These are phyloP conservation scores for Oplegnathus fasciatus DNA, from an alignment of 2,113 vertebrate species.

Conservation along the genomic window DNA sequence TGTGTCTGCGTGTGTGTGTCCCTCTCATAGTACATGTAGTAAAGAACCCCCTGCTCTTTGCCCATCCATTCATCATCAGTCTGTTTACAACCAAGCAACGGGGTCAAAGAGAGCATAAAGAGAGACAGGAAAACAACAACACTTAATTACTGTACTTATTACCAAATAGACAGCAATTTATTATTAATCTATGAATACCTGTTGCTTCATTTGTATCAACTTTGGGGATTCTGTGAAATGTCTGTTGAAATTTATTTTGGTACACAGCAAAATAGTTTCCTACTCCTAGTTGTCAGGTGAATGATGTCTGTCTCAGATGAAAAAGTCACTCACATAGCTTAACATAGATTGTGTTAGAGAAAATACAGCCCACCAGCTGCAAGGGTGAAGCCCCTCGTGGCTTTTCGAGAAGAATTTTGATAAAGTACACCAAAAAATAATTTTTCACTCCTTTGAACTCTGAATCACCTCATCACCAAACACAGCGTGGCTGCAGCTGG, in stretches of 20 bases:
- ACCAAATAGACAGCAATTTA: too few species aligned
- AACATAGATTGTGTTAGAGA: not conserved
- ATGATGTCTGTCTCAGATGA: too few species aligned
- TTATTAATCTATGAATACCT: too few species aligned
- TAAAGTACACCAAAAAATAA: not conserved
- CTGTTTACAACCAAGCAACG: slow-evolving; percentile 21
- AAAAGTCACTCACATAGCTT: too few species aligned
- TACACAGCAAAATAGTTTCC: too few species aligned
- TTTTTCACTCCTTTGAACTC: slow-evolving; percentile 51
- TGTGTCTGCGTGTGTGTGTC: not conserved
- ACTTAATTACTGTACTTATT: not conserved
- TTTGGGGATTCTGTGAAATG: too few species aligned
- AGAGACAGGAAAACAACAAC: not conserved
- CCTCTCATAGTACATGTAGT: not conserved
- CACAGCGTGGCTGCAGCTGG: slow-evolving; percentile 33
- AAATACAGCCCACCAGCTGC: not conserved
- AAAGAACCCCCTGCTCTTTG: not conserved
- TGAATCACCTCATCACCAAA: slow-evolving; percentile 50
- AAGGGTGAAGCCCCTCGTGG: not conserved
- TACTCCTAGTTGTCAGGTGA: too few species aligned
- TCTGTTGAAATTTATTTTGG: too few species aligned
- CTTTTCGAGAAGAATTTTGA: not conserved
- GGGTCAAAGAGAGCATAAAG: not conserved
- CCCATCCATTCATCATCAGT: slow-evolving; percentile 1
- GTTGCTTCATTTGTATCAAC: too few species aligned